Conservation (phyloP, 1,140 invertebrate species). For the Drosophila pandora region DNA sequence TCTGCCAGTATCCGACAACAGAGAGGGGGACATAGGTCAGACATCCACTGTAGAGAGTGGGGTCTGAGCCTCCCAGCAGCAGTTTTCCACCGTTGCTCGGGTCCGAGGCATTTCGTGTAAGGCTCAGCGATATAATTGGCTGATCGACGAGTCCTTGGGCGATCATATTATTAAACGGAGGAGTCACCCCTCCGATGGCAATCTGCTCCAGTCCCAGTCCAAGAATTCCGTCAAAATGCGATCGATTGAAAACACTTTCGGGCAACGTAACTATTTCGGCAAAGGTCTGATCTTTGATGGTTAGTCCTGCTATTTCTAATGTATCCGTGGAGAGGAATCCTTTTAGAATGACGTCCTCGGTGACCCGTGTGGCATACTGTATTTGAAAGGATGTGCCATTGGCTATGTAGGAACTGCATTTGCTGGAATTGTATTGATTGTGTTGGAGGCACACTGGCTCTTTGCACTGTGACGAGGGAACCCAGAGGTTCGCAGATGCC, state of each 20-base stretch:
- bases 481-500: slow-evolving; percentile 98
- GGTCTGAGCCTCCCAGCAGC: slow-evolving; percentile 96
- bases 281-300: slow-evolving; percentile 94
- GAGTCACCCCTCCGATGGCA: slow-evolving; percentile 93
- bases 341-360: slow-evolving; percentile 84
- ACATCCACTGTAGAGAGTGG: slow-evolving; percentile 92
- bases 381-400: slow-evolving; percentile 97
- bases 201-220: slow-evolving; percentile 95
- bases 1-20: slow-evolving; percentile 97
- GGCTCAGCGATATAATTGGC: slow-evolving; percentile 97
- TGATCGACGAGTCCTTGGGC: slow-evolving; percentile 90
- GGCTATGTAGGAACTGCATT: slow-evolving; percentile 91
- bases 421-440: slow-evolving; percentile 95
- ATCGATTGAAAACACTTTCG: slow-evolving; percentile 96
- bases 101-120: slow-evolving; percentile 88
- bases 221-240: slow-evolving; percentile 98
- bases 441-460: slow-evolving; percentile 91
- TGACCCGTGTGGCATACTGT: slow-evolving; percentile 96
- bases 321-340: slow-evolving; percentile 96
- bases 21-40: slow-evolving; percentile 95
- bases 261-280: slow-evolving; percentile 94
- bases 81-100: slow-evolving; percentile 92
- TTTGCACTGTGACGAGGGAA: slow-evolving; percentile 95
- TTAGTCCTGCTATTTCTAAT: slow-evolving; percentile 88
- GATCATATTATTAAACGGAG: slow-evolving; percentile 97